Conservation (phyloP, 1,140 invertebrate species). For the Aphelenchoides avenae region DNA sequence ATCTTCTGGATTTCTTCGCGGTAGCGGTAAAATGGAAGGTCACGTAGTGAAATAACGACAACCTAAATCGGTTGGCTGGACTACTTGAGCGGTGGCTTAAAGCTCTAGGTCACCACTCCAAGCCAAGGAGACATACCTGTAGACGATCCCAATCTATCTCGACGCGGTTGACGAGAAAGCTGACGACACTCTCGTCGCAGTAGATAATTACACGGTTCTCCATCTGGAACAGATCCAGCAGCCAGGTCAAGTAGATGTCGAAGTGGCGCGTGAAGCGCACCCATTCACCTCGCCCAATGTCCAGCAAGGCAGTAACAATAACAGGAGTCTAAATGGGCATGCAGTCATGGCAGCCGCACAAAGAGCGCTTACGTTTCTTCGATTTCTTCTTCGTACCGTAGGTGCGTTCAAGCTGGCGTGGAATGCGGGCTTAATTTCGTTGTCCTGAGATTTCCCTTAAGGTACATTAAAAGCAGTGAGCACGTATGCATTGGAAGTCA, state of each 20-base stretch:
- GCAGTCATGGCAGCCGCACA: too few relatives aligned
- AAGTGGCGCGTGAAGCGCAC: conserved; percentile 29
- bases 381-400: too few relatives aligned
- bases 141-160: conserved; percentile 29
- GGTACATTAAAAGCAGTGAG: too few relatives aligned
- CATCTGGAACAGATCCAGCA: conserved; percentile 35
- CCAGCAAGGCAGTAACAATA: conserved; percentile 46
- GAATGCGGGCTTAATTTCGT: too few relatives aligned
- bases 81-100: not conserved
- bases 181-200: conserved; percentile 25
- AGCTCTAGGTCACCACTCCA: too few relatives aligned
- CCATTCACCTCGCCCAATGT: conserved; percentile 49
- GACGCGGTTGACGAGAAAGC: conserved; percentile 20
- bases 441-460: too few relatives aligned
- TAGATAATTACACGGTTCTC: conserved; percentile 43
- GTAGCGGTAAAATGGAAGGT: conserved; percentile 30
- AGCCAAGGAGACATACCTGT: conserved; percentile 22
- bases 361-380: too few relatives aligned
- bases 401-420: too few relatives aligned
- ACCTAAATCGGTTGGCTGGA: not conserved
- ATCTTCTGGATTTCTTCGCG: conserved; percentile 35
- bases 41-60: conserved; percentile 6
- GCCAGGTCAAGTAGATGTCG: conserved; percentile 32
- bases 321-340: conserved; percentile 28
- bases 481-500: too few relatives aligned